Base-by-base conservation (phyloP, 2,888 invertebrate genomes). In the Ophonus ardosiacus region DNA sequence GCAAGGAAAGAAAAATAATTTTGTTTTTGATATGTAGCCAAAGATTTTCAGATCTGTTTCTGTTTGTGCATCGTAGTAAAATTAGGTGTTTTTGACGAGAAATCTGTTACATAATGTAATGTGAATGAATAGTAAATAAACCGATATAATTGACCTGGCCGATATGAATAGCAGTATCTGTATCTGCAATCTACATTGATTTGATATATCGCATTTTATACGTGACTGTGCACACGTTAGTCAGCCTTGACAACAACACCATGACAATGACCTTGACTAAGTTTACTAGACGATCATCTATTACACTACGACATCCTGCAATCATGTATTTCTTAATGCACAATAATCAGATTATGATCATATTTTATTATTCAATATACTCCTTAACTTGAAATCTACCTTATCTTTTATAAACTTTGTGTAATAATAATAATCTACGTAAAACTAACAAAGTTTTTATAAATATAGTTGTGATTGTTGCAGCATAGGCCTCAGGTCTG, bases 181-280 rank as follows among this genome's bases (percentile, higher is more conserved):
- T 10, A 51, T 51, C 43, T 13, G 43, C 43, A 13, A 51, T 51
- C 43, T 51, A 10, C 43, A 51, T 6, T 43, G 43, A 43, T 43
- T 51, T n/a, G 56, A 59, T 59, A 17, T 17, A 17, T 18, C 63
- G 24, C 1, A 63, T 63, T 10, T 68, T 38, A 17, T 74, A 74
- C 71, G 71, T 74, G 71, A 74, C 71, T 43, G 2, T 74, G 51
- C 43, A 43, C 43, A 74, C 71, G 43, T 43, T 74, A 43, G 17
- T 18, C 43, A 74, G 15, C 71, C 71, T 74, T 74, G 71, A 74
- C 43, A 74, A 74, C 40, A 63, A 74, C 38, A 38, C 18, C n/a
- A 74, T 74, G 71, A 74, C n/a, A 74, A 13, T 74, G 51, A 74
- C 71, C 71, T 74, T 43, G 40, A 43, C 18, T 38, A 68, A n/a